Evolutionary conservation across 1,140 invertebrate species (phyloP).

Genomic region (Watersipora subatra): DNA sequence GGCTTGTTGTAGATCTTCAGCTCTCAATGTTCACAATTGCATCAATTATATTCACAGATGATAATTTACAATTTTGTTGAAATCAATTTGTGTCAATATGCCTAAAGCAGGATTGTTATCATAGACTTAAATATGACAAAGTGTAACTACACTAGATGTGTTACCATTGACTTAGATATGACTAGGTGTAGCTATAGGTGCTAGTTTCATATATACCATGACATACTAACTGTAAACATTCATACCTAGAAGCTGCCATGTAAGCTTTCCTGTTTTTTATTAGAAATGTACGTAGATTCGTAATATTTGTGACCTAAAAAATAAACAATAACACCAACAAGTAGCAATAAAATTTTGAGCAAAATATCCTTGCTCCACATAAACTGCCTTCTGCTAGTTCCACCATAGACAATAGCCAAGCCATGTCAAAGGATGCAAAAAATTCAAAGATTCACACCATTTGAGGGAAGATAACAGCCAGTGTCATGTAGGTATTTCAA

Average conservation of each 20-base stretch:
- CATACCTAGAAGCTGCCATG: constrained; percentile 56
- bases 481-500: background rate
- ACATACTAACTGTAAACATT: background rate
- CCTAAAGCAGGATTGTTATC: too few species aligned
- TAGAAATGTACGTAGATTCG: constrained; percentile 62
- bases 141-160: too few species aligned
- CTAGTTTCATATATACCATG: background rate
- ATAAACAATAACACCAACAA: background rate
- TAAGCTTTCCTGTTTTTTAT: constrained; percentile 70
- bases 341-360: background rate
- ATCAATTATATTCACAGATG: too few species aligned
- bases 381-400: too few species aligned
- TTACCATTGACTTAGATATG: too few species aligned
- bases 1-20: too few species aligned
- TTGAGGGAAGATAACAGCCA: background rate
- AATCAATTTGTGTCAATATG: too few species aligned
- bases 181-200: background rate
- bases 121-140: too few species aligned
- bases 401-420: too few species aligned
- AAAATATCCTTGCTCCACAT: background rate
- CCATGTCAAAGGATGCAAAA: too few species aligned
- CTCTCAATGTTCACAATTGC: too few species aligned
- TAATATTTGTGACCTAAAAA: constrained; percentile 52
- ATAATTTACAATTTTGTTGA: too few species aligned
- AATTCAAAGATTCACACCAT: background rate